Evolutionary conservation across 2,888 invertebrate genomes (phyloP), one percentile per base, ranked within the genome.

Genomic region (Pandemis heparana): DNA sequence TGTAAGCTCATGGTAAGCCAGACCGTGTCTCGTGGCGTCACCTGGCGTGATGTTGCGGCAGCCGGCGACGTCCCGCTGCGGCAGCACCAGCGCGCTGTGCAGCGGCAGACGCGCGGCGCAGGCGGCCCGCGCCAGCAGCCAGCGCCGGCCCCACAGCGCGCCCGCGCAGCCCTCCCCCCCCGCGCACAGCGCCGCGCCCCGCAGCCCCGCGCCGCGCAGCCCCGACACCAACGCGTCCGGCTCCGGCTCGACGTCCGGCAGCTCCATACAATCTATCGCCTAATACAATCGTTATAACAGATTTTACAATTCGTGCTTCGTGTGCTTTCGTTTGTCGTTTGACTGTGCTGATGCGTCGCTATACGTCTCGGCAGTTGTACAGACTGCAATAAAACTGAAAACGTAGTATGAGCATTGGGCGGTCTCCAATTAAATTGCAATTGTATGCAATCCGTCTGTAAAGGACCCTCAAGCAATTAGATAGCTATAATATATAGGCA

Each of bases 61-160:
- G 23, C 23, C 5, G 18, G 56, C 56, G 12, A 56, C 23, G 16
- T 18, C 41, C 39, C 16, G 46, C 62, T 60, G n/a, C 66, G 56
- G 51, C n/a, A 75, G 48, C 38, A 70, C 18, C 8, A 59, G 18
- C 1, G 66, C 14, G 38, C n/a, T 38, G 32, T 10, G 39, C 65
- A 51, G n/a, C 66, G 23, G 51, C 12, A 75, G 48, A 23, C 68
- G n/a, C 8, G 63, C 43, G 3, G 66, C 14, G 72, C 81, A 81
- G 59, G 75, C 76, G 67, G 74, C 75, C 5, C 62, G 65, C 62
- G 75, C 68, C 12, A 80, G 70, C 18, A 77, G 59, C 79, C 79
- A 79, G 63, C 74, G 64, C 4, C 70, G 73, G 39, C 48, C 60
- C 79, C 79, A 78, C 23, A 77, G 32, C n/a, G 74, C 76, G 66